phyloP scores from a whole-genome alignment of 2,888 invertebrate species.

The Branchipolynoe longqiensis region DNA sequence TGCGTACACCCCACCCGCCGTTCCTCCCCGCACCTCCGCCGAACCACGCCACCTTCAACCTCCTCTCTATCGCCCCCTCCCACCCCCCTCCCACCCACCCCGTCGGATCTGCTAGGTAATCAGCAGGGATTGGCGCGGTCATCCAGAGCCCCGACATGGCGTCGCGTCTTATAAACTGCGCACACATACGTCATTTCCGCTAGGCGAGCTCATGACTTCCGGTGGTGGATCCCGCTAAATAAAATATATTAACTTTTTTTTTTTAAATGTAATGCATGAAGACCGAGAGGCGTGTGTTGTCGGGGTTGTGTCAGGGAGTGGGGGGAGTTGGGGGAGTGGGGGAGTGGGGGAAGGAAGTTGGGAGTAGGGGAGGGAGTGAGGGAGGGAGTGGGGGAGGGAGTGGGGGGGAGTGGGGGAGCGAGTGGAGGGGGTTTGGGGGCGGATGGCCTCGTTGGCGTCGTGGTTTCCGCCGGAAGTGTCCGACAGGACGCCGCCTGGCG shows the following conservation, averaged over 20 bases:
- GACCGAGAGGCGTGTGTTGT: too few relatives aligned
- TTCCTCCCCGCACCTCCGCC: too few relatives aligned
- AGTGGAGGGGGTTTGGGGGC: too few relatives aligned
- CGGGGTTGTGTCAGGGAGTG: too few relatives aligned
- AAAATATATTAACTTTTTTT: too few relatives aligned
- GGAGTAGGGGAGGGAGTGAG: background rate
- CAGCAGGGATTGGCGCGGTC: conserved; percentile 22
- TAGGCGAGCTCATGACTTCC: too few relatives aligned
- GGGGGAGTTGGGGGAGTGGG: background rate
- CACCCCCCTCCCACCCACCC: background rate
- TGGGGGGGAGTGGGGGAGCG: too few relatives aligned
- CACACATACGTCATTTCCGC: background rate
- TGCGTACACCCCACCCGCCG: too few relatives aligned
- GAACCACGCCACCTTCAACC: background rate
- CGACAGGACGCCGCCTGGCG: background rate
- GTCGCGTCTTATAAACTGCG: background rate
- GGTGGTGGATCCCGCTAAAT: too few relatives aligned
- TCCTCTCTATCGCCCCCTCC: conserved; percentile 2
- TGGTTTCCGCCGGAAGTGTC: background rate
- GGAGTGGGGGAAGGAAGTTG: background rate
- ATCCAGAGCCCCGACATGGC: conserved; percentile 8
- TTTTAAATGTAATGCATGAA: too few relatives aligned
- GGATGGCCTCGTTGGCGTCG: too few relatives aligned
- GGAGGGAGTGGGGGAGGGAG: conserved; percentile 19
- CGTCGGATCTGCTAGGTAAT: too few relatives aligned